Evolutionary conservation across 2,888 invertebrate species (phyloP), one percentile per base, ranked within the genome.

Genomic region (Cenopis cana): DNA sequence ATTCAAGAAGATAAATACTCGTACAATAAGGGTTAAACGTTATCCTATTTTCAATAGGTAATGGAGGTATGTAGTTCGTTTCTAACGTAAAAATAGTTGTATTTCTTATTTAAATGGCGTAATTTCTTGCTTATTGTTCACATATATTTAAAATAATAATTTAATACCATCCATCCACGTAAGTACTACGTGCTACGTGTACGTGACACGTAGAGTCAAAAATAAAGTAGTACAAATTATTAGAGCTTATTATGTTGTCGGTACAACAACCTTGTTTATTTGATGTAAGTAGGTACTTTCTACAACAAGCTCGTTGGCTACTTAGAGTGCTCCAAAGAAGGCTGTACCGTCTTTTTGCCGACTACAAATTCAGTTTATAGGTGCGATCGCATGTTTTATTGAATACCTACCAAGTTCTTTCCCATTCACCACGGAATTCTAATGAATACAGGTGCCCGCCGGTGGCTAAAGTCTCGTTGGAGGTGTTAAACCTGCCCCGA

Each of bases 401-500:
- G 20, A 38, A 49, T 17, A 24, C 18, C 55, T 17, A 24, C 18
- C 55, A 24, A 59, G 55, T 41, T 73, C 54, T 67, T 67, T 66
- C 17, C 71, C 33, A 61, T 71, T 55, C 71, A 61, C 55, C 29
- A 20, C 55, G 70, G 66, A 72, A 72, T 72, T 66, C 73, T 73
- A 74, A 73, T 74, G 57, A 66, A 74, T 72, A 64, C 68, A 60
- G 80, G 79, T 79, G 74, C 77, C 81, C 76, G 85, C 86, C 86
- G 76, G 79, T 79, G 83, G 86, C 85, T 82, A 81, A 83, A 77
- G 82, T 82, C 74, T 81, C 82, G 82, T 81, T 81, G 82, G 79
- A 87, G 81, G 86, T 86, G 88, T 86, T 85, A 87, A 88, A 82
- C 83, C 85, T 80, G 82, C 80, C 80, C 82, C 81, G 77, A 88